Evolutionary conservation across 2,113 vertebrate genomes (phyloP), one percentile per base, ranked within the genome.

Genomic region (Myanophis thanlyinensis): DNA sequence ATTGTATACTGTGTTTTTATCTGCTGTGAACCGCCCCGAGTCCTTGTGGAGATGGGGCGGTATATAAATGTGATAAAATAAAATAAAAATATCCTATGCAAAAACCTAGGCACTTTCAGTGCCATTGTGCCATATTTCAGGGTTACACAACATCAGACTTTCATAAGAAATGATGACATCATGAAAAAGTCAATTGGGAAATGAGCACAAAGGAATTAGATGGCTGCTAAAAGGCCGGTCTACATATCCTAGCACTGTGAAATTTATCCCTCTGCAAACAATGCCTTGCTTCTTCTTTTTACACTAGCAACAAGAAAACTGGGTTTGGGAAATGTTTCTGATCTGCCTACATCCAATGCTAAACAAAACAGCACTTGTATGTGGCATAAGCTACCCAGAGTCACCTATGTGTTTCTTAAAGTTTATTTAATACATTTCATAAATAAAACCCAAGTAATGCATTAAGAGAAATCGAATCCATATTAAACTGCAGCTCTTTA

Each of bases 391-490:
- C 12, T 30, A 67, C 30, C 2, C 13, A 6, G 30, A 35, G 27
- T 67, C 62, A 67, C 5, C 62, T 67, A 18, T 35, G 62, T 18
- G 13, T 35, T 67, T n/a, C 12, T 67, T 67, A 18, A 67, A 67
- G 30, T 35, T 67, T 35, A 15, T 67, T 67, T 67, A 12, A 35
- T 35, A 35, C 5, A 67, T n/a, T 67, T 35, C 15, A 67, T 35
- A n/a, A 67, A 67, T n/a, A 73, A 30, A 88, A 87, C 87, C 44
- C 0, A 0, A 10, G 6, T 5, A 0, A 51, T 35, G 40, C 1
- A 4, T 85, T 80, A 89, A 1, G 7, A 1, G 6, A 92, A 94
- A 93, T 89, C 90, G 85, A 95, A 94, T 67, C 92, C 54, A 89
- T 90, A 1, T 22, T 89, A 85, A 85, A 44, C 87, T 85, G 85